Conservation (phyloP, 2,113 vertebrate species). For the Oceanodroma tethys region DNA sequence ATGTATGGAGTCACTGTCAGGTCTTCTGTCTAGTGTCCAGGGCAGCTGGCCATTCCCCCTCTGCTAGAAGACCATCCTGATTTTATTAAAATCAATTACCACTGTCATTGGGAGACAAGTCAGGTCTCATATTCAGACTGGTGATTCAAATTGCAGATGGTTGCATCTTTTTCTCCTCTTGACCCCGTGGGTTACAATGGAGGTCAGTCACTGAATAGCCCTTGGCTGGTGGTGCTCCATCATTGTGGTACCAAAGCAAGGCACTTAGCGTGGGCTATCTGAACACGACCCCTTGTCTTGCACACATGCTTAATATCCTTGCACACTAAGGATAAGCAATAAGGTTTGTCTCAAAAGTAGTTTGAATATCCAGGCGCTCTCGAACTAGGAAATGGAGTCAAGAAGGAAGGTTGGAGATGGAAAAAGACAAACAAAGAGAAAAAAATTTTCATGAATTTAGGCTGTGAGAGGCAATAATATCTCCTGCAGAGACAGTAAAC, state of each 20-base stretch:
- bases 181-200: background rate
- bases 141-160: background rate
- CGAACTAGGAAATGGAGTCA: background rate
- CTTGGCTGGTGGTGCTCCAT: background rate
- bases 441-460: background rate
- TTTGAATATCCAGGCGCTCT: background rate
- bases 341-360: background rate
- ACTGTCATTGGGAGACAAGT: background rate
- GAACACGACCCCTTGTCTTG: background rate
- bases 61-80: background rate
- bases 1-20: background rate
- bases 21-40: background rate
- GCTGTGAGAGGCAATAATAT: background rate
- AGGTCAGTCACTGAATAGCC: background rate
- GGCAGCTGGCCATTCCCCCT: background rate
- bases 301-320: background rate
- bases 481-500: conserved; percentile 38
- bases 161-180: background rate
- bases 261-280: background rate
- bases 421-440: background rate
- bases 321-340: background rate
- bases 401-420: background rate
- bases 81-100: background rate
- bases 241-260: background rate
- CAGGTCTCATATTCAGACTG: background rate